Percentiles rank a stretch among this genome's conserved stretches.
Conservation (phyloP, 1,140 invertebrate species). For the Ctenoplectra terminalis region DNA sequence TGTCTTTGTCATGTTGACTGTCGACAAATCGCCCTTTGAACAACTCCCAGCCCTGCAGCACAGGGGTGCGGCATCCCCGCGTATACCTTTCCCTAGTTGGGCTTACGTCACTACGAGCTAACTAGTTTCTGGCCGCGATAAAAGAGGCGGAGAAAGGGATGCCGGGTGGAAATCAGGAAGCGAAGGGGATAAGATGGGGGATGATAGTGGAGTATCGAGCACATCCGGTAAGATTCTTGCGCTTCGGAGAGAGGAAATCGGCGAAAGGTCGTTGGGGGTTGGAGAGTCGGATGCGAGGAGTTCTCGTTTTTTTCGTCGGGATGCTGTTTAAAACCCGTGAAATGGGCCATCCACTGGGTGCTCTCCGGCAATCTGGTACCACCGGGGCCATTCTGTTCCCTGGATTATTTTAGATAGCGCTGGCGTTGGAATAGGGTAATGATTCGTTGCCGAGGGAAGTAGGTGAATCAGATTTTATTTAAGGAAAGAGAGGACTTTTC, state of each 20-base stretch:
- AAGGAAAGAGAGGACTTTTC: too few relatives aligned
- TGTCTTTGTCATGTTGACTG: conserved; percentile 81
- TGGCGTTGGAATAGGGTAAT: not conserved
- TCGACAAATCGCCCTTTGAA: conserved; percentile 79
- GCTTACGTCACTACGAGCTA: conserved; percentile 45
- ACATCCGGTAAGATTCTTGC: conserved; percentile 17
- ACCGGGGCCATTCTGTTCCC: not conserved
- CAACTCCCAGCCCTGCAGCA: conserved; percentile 42
- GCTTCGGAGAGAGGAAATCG: conserved; percentile 44
- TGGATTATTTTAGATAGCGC: conserved; percentile 3
- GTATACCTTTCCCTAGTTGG: not conserved
- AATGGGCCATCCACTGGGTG: conserved; percentile 35
- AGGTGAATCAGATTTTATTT: too few relatives aligned
- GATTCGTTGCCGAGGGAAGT: not conserved
- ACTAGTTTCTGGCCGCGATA: conserved; percentile 16
- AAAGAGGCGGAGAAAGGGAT: not conserved
- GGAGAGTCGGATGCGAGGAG: conserved; percentile 40
- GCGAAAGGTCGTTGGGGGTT: conserved; percentile 3
- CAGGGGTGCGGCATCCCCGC: conserved; percentile 13
- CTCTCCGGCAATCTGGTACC: not conserved
- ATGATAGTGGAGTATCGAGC: conserved; percentile 8
- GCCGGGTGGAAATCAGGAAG: conserved; percentile 5
- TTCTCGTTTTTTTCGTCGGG: conserved; percentile 33
- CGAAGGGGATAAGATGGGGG: not conserved
- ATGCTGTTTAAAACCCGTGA: conserved; percentile 61